phyloP scores from a whole-genome alignment of 2,888 invertebrate genomes.

The Oegoconia quadripuncta region DNA sequence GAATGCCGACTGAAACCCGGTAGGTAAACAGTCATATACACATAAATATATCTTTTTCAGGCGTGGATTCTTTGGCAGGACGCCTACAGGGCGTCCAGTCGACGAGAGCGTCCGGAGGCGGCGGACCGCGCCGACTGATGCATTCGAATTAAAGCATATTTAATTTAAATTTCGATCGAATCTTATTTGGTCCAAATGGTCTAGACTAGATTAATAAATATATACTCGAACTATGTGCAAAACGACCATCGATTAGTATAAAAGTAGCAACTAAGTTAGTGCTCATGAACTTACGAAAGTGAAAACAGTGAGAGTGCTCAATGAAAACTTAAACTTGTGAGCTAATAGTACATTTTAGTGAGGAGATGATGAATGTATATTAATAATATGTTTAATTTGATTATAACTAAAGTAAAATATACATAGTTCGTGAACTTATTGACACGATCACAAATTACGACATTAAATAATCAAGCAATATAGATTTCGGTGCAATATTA shows the following conservation, averaged over 20 bases:
- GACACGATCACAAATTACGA: too few species aligned
- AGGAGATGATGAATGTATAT: not conserved
- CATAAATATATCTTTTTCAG: constrained; percentile 71
- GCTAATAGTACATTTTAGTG: not conserved
- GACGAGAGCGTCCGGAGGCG: constrained; percentile 41
- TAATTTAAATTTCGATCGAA: constrained; percentile 10
- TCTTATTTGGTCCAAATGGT: not conserved
- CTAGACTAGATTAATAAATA: not conserved
- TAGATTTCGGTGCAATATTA: too few species aligned
- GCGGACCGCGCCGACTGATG: constrained; percentile 57
- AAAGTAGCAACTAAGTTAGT: constrained; percentile 1
- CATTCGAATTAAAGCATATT: constrained; percentile 26
- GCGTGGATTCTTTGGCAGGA: constrained; percentile 67
- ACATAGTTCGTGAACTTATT: too few species aligned
- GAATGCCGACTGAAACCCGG: not conserved
- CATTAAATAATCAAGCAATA: too few species aligned
- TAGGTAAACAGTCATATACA: constrained; percentile 54
- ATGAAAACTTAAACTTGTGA: constrained; percentile 19
- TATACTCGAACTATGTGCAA: not conserved
- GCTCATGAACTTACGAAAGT: constrained; percentile 26
- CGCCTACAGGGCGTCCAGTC: constrained; percentile 66
- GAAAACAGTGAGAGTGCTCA: constrained; percentile 32
- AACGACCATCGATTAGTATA: not conserved
- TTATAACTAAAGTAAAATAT: too few species aligned
- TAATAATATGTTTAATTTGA: too few species aligned